Base-by-base conservation (phyloP, 2,888 invertebrate genomes). In the Tillus elongatus region DNA sequence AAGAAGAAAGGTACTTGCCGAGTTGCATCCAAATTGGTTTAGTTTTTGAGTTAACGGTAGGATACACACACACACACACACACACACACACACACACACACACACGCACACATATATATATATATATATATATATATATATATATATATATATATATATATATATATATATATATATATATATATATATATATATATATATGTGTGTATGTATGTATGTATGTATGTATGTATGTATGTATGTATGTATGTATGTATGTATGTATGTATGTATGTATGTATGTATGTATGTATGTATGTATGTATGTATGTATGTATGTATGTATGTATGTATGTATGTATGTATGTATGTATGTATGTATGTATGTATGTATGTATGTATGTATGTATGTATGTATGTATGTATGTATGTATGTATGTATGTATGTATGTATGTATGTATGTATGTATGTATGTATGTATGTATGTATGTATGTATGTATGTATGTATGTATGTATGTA, bases 131-230 rank as follows among this genome's bases (percentile, higher is more conserved):
- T 28, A 28, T 28, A 28, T 28, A 28, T 28, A 28, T 28, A 28
- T 28, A 28, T 28, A 28, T 28, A 28, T 28, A 28, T 28, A 28
- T 28, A 28, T 28, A 28, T 28, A 28, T 28, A 28, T 28, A 28
- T 28, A 28, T 28, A 28, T 28, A 28, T 29, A 29, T 29, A 4
- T 29, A 29, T 29, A 29, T 29, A 29, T 29, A 29, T 29, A 29
- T 29, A 29, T 29, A 29, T 29, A 29, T 29, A 29, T 29, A 29
- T 29, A 29, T 29, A 29, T 29, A 29, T 29, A 29, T 29, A 29
- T 29, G 13, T 29, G 13, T 29, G 13, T 29, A 29, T 29, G 13
- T 29, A 29, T 29, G 13, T 29, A 29, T 29, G 13, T 29, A 10
- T 29, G 29, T 9, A 29, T 10, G 11, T 26, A 26, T 26, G 11